Evolutionary conservation across 1,140 invertebrate genomes (phyloP).

Genomic region (Chironomus tepperi): DNA sequence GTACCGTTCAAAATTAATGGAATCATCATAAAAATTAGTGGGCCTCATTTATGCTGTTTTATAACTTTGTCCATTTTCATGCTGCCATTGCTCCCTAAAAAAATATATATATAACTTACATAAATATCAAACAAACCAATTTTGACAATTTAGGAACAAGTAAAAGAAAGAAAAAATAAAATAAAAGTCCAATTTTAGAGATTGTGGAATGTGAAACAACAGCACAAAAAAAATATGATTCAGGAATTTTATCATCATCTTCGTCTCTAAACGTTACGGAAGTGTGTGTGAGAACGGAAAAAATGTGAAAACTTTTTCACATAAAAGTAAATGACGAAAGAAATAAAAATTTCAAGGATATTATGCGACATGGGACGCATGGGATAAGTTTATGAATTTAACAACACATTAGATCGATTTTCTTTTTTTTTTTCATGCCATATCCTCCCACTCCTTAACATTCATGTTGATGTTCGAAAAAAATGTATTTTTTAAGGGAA

Average conservation of each 20-base stretch:
- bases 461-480: too few species aligned
- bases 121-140: constrained; percentile 6
- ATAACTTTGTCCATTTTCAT: not conserved
- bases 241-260: too few species aligned
- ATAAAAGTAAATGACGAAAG: not conserved
- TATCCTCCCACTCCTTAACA: too few species aligned
- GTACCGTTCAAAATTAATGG: too few species aligned
- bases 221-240: too few species aligned
- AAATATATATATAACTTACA: not conserved
- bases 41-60: not conserved
- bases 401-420: constrained; percentile 1
- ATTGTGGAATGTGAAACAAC: too few species aligned
- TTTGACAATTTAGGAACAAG: not conserved
- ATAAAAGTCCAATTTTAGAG: too few species aligned
- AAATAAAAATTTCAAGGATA: constrained; percentile 14
- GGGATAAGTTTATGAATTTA: not conserved
- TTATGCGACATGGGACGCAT: not conserved
- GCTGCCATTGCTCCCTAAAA: not conserved
- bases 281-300: not conserved
- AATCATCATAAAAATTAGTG: constrained; percentile 19
- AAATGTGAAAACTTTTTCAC: not conserved
- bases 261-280: too few species aligned
- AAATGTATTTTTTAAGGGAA: too few species aligned
- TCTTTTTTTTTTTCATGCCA: too few species aligned
- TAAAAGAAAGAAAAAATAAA: not conserved